Conservation (phyloP, 2,113 vertebrate species). For the Sporophila hypoxantha region DNA sequence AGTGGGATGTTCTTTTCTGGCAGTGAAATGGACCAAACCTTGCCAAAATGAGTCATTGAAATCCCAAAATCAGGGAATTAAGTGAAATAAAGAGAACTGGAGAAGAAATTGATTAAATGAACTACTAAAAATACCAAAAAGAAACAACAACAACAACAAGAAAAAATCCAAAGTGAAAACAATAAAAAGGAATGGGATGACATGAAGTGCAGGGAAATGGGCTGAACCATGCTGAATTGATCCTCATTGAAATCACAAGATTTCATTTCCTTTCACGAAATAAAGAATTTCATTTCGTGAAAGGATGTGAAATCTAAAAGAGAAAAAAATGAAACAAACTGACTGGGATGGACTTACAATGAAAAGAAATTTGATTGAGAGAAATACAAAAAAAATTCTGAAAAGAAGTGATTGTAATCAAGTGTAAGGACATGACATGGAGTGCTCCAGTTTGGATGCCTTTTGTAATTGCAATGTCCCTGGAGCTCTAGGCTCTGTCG, state of each 20-base stretch:
- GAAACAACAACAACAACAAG: not conserved
- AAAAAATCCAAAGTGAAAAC: not conserved
- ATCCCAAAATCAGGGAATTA: not conserved
- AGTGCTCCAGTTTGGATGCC: not conserved
- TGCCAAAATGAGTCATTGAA: not conserved
- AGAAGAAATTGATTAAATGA: not conserved
- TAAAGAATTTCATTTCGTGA: not conserved
- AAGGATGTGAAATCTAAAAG: not conserved
- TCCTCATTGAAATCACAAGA: not conserved
- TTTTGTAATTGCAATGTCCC: not conserved
- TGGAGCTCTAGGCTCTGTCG: not conserved
- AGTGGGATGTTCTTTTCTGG: not conserved
- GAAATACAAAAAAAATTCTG: not conserved
- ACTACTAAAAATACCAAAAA: not conserved
- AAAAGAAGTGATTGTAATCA: not conserved
- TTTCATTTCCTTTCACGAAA: not conserved
- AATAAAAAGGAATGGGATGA: not conserved
- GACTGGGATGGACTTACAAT: not conserved
- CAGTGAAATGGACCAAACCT: not conserved
- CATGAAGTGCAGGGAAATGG: not conserved
- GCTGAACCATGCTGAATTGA: fast-evolving
- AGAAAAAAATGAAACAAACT: not conserved
- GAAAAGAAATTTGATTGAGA: not conserved
- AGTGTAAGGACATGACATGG: not conserved
- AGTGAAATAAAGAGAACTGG: not conserved